Evolutionary conservation across 2,888 invertebrate genomes (phyloP).

Genomic region (Chorisops tibialis): DNA sequence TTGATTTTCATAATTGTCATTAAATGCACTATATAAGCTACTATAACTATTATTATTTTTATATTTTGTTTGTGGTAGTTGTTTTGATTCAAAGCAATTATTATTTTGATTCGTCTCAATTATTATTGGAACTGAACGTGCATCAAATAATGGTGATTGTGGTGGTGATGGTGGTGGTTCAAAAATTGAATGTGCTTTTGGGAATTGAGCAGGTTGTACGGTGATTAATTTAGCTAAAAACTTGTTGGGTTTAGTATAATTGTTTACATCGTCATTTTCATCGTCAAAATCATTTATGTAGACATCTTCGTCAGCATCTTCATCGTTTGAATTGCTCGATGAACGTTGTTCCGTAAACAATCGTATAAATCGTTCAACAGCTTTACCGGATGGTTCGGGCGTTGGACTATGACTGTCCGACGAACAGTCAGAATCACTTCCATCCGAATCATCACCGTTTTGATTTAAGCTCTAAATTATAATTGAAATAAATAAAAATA

Average conservation of each 20-base stretch:
- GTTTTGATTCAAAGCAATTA: neutral
- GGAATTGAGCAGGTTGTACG: slow-evolving; percentile 23
- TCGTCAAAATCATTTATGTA: slow-evolving; percentile 14
- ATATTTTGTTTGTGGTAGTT: slow-evolving; percentile 4
- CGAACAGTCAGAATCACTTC: slow-evolving; percentile 46
- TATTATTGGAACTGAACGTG: neutral
- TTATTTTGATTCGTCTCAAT: neutral
- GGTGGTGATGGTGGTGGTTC: slow-evolving; percentile 8
- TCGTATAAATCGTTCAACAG: slow-evolving; percentile 12
- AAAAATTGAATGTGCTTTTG: slow-evolving; percentile 8
- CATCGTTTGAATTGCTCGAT: slow-evolving; percentile 27
- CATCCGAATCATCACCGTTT: slow-evolving; percentile 36
- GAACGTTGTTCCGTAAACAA: slow-evolving; percentile 12
- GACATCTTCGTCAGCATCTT: slow-evolving; percentile 36
- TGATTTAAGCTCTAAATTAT: slow-evolving; percentile 12
- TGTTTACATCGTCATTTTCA: slow-evolving; percentile 25
- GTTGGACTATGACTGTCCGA: slow-evolving; percentile 46
- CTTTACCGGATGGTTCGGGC: slow-evolving; percentile 35
- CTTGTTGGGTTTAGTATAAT: slow-evolving; percentile 20
- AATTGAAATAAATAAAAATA: slow-evolving; percentile 25
- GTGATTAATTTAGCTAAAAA: slow-evolving; percentile 21
- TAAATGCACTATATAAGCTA: neutral
- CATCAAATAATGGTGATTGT: neutral
- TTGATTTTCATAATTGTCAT: neutral
- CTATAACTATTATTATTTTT: slow-evolving; percentile 29